Conservation (phyloP, 2,113 vertebrate species). For the Tragulus kanchil region DNA sequence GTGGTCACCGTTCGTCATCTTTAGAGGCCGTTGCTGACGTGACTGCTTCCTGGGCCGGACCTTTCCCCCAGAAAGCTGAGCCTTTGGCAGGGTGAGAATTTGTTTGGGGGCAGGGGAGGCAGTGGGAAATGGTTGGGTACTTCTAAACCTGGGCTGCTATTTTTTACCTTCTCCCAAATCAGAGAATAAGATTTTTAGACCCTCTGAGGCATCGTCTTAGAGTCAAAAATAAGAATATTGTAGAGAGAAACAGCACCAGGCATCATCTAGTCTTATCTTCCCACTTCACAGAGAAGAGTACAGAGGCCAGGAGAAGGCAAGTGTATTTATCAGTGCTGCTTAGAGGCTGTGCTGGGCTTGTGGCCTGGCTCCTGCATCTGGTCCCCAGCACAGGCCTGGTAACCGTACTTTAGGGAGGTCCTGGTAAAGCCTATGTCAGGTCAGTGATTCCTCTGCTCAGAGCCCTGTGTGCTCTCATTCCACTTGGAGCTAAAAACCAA, state of each 20-base stretch:
- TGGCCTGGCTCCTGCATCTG: not conserved
- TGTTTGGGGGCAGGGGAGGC: not conserved
- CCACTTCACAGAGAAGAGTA: constrained; percentile 30
- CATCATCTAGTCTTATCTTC: not conserved
- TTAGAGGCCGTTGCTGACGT: constrained; percentile 30
- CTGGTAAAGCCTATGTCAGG: not conserved
- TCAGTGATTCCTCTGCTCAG: not conserved
- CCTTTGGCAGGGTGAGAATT: not conserved
- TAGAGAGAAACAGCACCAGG: not conserved
- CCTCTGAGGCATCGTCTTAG: not conserved
- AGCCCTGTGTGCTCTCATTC: not conserved
- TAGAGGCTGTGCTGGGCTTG: not conserved
- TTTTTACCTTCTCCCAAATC: not conserved
- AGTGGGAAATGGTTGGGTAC: not conserved
- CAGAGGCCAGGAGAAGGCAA: not conserved
- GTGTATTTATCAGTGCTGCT: not conserved
- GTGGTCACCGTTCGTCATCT: constrained; percentile 47
- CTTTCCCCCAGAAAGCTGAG: constrained; percentile 47
- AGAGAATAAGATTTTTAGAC: not conserved
- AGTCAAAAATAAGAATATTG: not conserved
- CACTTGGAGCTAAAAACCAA: not conserved
- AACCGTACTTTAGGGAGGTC: not conserved
- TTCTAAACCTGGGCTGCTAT: not conserved
- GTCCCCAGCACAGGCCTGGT: not conserved
- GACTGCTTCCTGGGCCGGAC: constrained; percentile 59